Evolutionary conservation across 2,888 invertebrate genomes (phyloP).

Genomic region (Apamea sordens): DNA sequence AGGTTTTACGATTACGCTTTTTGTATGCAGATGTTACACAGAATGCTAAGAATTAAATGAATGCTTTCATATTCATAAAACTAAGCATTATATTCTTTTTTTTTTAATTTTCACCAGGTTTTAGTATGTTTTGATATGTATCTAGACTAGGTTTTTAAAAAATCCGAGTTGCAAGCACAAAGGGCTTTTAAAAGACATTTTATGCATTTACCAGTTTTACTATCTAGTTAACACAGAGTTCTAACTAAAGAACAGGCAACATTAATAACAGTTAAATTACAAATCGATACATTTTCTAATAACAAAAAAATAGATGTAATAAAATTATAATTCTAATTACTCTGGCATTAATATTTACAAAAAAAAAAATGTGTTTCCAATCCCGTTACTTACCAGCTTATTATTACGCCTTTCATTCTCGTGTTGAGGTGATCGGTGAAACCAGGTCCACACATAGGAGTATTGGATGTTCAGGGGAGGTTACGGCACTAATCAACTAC

Average conservation of each 20-base stretch:
- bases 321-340: not conserved
- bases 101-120: not conserved
- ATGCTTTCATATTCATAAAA: not conserved
- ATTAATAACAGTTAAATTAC: not conserved
- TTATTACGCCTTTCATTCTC: slow-evolving; percentile 3
- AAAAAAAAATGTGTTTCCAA: not conserved
- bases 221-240: not conserved
- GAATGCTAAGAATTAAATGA: not conserved
- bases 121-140: not conserved
- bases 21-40: slow-evolving; percentile 27
- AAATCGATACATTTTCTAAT: slow-evolving; percentile 4
- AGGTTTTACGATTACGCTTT: not conserved
- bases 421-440: not conserved
- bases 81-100: not conserved
- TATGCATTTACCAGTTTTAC: not conserved
- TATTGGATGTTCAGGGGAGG: slow-evolving; percentile 16
- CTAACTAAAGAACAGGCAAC: not conserved
- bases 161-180: not conserved
- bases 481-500: slow-evolving; percentile 45
- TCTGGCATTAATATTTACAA: not conserved
- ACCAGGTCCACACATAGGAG: slow-evolving; percentile 8
- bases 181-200: not conserved
- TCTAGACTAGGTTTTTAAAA: not conserved
- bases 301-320: not conserved
- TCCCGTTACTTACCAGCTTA: slow-evolving; percentile 40